Percentiles rank a stretch among this genome's conserved stretches.
phyloP scores from a whole-genome alignment of 2,888 invertebrate species.

The Heliconius charithonia region DNA sequence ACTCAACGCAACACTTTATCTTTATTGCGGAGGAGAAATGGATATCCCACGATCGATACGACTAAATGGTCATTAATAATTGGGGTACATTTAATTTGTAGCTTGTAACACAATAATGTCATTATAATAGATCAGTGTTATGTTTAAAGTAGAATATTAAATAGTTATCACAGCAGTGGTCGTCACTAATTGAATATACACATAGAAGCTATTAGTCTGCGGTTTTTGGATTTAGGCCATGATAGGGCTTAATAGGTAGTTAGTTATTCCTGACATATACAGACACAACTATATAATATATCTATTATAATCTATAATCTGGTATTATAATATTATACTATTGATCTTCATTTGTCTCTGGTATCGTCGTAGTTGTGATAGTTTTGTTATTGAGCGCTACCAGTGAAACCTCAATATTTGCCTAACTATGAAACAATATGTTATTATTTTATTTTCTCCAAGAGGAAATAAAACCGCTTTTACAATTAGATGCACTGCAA shows the following conservation, averaged over 20 bases:
- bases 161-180: slow-evolving; percentile 18
- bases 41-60: too few species aligned
- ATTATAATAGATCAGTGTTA: background rate
- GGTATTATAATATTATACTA: background rate
- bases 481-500: background rate
- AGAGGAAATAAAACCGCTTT: background rate
- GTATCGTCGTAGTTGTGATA: too few species aligned
- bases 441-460: background rate
- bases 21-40: background rate
- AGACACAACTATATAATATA: background rate
- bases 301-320: background rate
- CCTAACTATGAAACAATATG: background rate
- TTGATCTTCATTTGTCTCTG: background rate
- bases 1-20: background rate
- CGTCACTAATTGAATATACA: slow-evolving; percentile 8
- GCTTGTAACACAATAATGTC: too few species aligned
- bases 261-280: background rate
- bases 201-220: slow-evolving; percentile 17
- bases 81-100: background rate
- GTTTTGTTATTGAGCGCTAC: too few species aligned
- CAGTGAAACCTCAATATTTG: too few species aligned
- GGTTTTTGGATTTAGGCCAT: slow-evolving; percentile 22
- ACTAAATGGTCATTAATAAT: background rate
- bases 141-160: slow-evolving; percentile 17
- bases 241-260: slow-evolving; percentile 6